Percentiles rank a stretch among this genome's conserved stretches.
Evolutionary conservation across 2,113 vertebrate genomes (phyloP).

Genomic region (Sorex araneus): DNA sequence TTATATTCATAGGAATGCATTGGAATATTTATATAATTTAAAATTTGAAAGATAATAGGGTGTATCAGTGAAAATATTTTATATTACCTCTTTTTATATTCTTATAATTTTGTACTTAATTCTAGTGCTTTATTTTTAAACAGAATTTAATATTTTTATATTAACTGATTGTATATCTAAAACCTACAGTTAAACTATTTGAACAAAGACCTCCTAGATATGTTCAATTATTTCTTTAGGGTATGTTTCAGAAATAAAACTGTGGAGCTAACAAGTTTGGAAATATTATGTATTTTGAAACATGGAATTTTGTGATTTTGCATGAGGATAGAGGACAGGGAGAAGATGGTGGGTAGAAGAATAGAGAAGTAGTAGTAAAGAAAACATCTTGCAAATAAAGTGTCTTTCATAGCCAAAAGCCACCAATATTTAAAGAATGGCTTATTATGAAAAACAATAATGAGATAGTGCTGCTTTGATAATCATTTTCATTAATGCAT

Average conservation of each 20-base stretch:
- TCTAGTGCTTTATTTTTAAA: background rate
- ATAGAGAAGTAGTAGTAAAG: background rate
- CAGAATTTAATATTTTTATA: background rate
- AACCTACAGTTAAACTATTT: background rate
- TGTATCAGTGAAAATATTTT: background rate
- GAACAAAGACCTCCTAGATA: background rate
- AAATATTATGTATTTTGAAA: background rate
- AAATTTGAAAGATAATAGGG: background rate
- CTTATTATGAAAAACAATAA: constrained; percentile 22
- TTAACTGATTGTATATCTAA: constrained; percentile 7
- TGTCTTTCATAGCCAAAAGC: background rate
- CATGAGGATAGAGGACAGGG: background rate
- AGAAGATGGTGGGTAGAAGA: too few relatives aligned
- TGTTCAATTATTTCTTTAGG: background rate
- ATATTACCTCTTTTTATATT: background rate
- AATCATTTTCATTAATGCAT: background rate
- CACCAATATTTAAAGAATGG: background rate
- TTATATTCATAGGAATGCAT: background rate
- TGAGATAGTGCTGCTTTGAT: background rate
- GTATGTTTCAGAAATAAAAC: background rate
- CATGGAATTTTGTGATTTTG: background rate
- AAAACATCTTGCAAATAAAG: background rate
- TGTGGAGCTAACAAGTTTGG: background rate
- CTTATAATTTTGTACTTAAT: background rate
- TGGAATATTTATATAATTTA: background rate